Conservation (phyloP, 2,797 vertebrate genomes). For the Coreius guichenoti region DNA sequence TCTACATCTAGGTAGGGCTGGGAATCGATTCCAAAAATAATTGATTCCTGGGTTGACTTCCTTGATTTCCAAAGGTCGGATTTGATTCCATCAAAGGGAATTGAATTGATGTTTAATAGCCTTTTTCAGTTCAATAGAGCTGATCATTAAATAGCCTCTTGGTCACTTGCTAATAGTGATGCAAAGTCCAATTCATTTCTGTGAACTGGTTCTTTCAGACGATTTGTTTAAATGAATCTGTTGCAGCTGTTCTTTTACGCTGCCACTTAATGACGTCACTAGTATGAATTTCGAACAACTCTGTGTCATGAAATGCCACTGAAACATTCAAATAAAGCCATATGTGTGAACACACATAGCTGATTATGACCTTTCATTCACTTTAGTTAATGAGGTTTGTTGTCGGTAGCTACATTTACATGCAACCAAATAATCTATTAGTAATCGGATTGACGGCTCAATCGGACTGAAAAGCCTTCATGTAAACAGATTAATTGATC, state of each 20-base stretch:
- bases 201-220: not conserved
- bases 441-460: no score
- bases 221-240: not conserved
- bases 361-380: not conserved
- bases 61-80: not conserved
- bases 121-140: conserved; percentile 1
- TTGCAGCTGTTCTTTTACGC: not conserved
- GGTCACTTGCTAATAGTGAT: not conserved
- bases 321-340: not conserved
- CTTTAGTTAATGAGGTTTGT: not conserved
- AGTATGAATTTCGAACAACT: not conserved
- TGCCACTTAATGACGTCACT: not conserved
- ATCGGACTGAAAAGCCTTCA: no score
- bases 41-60: not conserved
- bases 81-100: not conserved
- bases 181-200: not conserved
- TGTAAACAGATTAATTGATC: no score
- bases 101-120: not conserved
- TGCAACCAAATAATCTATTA: no score
- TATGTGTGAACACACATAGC: not conserved
- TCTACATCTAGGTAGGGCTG: not conserved
- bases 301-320: no score
- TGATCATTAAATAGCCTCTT: not conserved
- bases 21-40: not conserved
- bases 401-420: not conserved